Base-by-base conservation (phyloP, 2,113 vertebrate genomes). In the Pomatorhinus ruficollis region DNA sequence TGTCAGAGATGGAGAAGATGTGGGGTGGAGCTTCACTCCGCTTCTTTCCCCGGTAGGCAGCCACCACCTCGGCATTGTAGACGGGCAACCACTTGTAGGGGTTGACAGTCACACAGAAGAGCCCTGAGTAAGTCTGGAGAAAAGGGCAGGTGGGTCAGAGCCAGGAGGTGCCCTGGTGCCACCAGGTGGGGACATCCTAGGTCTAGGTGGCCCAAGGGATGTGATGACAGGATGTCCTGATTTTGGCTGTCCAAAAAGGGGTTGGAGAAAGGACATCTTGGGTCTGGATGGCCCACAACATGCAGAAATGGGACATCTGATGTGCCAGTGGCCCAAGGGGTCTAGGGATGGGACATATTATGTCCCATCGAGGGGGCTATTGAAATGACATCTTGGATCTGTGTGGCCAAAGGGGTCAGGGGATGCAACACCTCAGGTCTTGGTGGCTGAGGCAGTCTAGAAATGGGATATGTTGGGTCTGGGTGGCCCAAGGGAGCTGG, bases 1-100 rank as follows among this genome's bases (percentile, higher is more conserved):
- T 94, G 59, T 94, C 92, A 10, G 92, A 90, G 77, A 94, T 90
- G 77, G 92, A 94, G 59, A 94, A 94, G 69, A 94, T 94, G 64
- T 94, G 92, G 33, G 92, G 92, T 3, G 92, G 92, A 66, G 92
- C 92, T 66, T 94, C 92, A 65, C 92, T 94, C 59, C 92, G 10
- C 33, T 94, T 94, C 59, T 94, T 94, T 85, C 92, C 92, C 35
- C 92, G 52, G 59, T 90, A 94, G 59, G 92, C 87, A 12, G 92
- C 92, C 76, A 93, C 92, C 45, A 93, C 92, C 64, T 93, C 92
- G 0, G 92, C 77, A 13, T 86, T 90, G 92, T 94, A 94, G 47
- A 94, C 92, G 0, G 92, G 92, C 77, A 94, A 31, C 92, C 92
- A 94, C 77, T 94, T 94, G 5, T 94, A 94, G 33, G 92, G 92